phyloP scores from a whole-genome alignment of 2,113 vertebrate genomes.

The Trichomycterus rosablanca region DNA sequence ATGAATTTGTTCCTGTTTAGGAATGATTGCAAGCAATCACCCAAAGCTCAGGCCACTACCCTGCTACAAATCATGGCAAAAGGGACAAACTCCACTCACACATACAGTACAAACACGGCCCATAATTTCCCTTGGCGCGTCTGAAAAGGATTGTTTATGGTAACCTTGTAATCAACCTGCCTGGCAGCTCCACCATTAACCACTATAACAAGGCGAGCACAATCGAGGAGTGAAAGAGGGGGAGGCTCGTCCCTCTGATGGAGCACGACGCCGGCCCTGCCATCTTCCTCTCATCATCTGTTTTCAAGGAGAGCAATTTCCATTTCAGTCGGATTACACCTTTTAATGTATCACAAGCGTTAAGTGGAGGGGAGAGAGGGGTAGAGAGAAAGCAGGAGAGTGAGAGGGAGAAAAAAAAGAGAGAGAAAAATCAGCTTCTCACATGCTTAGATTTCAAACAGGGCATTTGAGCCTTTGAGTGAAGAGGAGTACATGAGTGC shows the following conservation, averaged over 20 bases:
- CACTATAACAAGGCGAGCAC: constrained; percentile 65
- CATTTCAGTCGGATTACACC: constrained; percentile 81
- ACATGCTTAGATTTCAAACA: constrained; percentile 70
- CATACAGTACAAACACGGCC: constrained; percentile 43
- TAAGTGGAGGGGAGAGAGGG: constrained; percentile 61
- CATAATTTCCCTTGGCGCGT: constrained; percentile 33
- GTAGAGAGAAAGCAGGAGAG: no score
- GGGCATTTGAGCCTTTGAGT: constrained; percentile 64
- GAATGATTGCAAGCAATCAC: constrained; percentile 42
- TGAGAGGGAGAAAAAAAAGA: constrained; percentile 14
- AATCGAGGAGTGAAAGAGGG: constrained; percentile 67
- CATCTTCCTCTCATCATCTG: constrained; percentile 74
- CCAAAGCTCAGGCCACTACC: constrained; percentile 22
- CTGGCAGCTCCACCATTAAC: constrained; percentile 68
- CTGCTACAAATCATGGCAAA: constrained; percentile 25
- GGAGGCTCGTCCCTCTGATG: constrained; percentile 53
- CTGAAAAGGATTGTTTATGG: constrained; percentile 72
- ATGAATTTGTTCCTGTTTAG: constrained; percentile 1
- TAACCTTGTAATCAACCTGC: constrained; percentile 72
- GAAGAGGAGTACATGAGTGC: constrained; percentile 61
- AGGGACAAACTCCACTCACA: constrained; percentile 29
- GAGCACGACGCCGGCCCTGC: constrained; percentile 55
- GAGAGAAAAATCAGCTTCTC: constrained; percentile 49
- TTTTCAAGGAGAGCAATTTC: constrained; percentile 79
- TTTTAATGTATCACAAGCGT: constrained; percentile 70